Evolutionary conservation across 2,113 vertebrate species (phyloP).

Genomic region (Nanger granti): DNA sequence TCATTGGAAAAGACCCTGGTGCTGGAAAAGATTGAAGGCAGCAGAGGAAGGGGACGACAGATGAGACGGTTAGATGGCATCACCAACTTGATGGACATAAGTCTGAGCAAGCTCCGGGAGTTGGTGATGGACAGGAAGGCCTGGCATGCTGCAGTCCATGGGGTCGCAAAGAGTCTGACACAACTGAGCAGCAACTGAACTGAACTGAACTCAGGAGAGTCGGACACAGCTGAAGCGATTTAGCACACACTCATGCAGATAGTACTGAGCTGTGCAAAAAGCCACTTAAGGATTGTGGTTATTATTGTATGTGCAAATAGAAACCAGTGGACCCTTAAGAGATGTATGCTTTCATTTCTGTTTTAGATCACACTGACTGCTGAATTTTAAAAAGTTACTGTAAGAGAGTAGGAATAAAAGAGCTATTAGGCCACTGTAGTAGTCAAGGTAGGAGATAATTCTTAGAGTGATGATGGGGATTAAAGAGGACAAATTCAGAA

Average conservation of each 20-base stretch:
- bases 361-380: not conserved
- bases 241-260: not conserved
- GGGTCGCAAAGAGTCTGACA: not conserved
- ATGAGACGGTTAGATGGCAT: not conserved
- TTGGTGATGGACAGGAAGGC: not conserved
- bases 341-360: not conserved
- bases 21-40: not conserved
- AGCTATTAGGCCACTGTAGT: not conserved
- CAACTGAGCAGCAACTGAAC: not conserved
- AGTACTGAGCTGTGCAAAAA: not conserved
- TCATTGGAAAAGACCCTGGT: not conserved
- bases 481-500: not conserved
- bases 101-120: not conserved
- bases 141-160: not conserved
- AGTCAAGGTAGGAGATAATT: not conserved
- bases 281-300: not conserved
- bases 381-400: not conserved
- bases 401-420: not conserved
- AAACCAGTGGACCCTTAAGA: constrained; percentile 29
- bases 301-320: not conserved
- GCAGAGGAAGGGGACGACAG: not conserved
- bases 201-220: not conserved
- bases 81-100: not conserved
- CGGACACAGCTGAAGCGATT: not conserved
- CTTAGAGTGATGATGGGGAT: not conserved